Percentiles rank a stretch among this genome's conserved stretches.
Conservation (phyloP, 2,888 invertebrate species). For the Octodonta nipae region DNA sequence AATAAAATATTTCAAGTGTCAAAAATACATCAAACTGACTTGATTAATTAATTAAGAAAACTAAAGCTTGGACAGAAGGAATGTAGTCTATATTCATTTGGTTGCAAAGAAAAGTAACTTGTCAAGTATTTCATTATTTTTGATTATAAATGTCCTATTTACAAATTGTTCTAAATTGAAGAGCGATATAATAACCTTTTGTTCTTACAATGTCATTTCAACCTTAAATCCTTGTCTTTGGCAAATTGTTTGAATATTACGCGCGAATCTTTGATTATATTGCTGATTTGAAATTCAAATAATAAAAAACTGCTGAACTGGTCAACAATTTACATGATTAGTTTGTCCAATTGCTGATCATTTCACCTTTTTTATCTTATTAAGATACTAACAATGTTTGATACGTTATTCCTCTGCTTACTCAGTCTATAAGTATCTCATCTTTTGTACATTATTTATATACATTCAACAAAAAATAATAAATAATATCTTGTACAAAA, state of each 20-base stretch:
- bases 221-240: constrained; percentile 14
- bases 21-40: too few species aligned
- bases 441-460: constrained; percentile 22
- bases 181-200: constrained; percentile 13
- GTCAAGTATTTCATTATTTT: constrained; percentile 1
- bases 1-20: too few species aligned
- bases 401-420: constrained; percentile 18
- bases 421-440: constrained; percentile 25
- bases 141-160: constrained; percentile 16
- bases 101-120: constrained; percentile 7
- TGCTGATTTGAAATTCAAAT: too few species aligned
- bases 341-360: too few species aligned
- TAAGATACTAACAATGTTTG: constrained; percentile 12
- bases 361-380: too few species aligned
- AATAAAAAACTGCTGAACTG: too few species aligned
- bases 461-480: constrained; percentile 17
- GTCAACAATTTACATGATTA: too few species aligned
- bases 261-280: constrained; percentile 16
- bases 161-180: constrained; percentile 26
- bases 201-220: constrained; percentile 11
- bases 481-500: constrained; percentile 24
- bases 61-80: too few species aligned
- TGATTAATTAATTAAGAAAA: too few species aligned
- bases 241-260: constrained; percentile 17
- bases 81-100: background rate